Conservation (phyloP, 2,113 vertebrate genomes). For the Ceyx margarethae region DNA sequence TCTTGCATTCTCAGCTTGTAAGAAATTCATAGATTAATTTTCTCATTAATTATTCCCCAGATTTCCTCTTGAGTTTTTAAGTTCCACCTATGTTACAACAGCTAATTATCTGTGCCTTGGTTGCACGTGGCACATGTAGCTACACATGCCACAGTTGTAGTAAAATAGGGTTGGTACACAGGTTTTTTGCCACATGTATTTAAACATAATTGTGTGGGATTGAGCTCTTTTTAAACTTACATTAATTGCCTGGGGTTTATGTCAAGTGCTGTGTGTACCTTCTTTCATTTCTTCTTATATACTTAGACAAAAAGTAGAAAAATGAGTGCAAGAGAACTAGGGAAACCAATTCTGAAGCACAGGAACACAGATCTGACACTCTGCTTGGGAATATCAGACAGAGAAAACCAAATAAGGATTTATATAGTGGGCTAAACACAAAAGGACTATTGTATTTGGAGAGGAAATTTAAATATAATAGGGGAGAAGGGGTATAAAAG, state of each 20-base stretch:
- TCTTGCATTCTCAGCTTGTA: neutral
- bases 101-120: neutral
- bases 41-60: neutral
- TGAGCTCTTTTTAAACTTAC: neutral
- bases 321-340: neutral
- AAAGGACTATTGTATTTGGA: too few relatives aligned
- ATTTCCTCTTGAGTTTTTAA: neutral
- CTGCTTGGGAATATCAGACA: neutral
- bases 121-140: neutral
- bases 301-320: neutral
- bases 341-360: neutral
- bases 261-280: neutral
- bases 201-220: neutral
- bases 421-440: too few relatives aligned
- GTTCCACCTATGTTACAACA: neutral
- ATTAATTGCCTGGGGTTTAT: neutral
- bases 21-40: neutral
- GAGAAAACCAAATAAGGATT: neutral
- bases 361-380: neutral
- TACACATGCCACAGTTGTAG: neutral
- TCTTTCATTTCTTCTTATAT: neutral
- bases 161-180: neutral
- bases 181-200: neutral
- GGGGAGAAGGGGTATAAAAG: too few relatives aligned
- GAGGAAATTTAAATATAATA: too few relatives aligned